Evolutionary conservation across 2,797 vertebrate genomes (phyloP).

Genomic region (Falco concolor): DNA sequence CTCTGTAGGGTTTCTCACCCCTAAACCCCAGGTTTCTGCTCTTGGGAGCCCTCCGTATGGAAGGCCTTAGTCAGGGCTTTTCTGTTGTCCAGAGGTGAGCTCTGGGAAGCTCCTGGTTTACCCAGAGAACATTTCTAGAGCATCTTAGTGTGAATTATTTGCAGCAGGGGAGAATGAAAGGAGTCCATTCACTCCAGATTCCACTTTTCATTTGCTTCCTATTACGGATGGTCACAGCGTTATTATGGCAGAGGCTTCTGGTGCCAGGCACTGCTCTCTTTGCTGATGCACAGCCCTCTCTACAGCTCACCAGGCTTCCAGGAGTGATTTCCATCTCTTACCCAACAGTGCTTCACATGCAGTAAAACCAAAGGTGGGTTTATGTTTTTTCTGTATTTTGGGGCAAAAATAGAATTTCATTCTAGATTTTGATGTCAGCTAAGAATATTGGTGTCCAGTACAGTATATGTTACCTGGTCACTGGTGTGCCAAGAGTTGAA

Average conservation of each 20-base stretch:
- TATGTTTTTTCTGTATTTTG: background rate
- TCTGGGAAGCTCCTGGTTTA: constrained; percentile 29
- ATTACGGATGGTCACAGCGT: background rate
- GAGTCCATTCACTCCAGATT: constrained; percentile 20
- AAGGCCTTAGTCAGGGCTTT: constrained; percentile 55
- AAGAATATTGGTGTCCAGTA: background rate
- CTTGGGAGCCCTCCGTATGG: background rate
- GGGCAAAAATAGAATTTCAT: background rate
- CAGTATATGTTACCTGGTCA: background rate
- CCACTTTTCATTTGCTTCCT: background rate
- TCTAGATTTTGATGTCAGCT: background rate
- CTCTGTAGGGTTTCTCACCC: constrained; percentile 25
- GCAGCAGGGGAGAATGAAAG: constrained; percentile 42
- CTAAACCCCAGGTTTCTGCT: constrained; percentile 29
- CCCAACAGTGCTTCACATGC: background rate
- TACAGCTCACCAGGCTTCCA: background rate
- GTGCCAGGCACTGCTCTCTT: background rate
- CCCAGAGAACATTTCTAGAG: background rate
- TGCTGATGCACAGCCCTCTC: background rate
- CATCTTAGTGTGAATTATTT: background rate
- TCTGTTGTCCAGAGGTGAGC: constrained; percentile 12
- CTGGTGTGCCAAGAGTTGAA: background rate
- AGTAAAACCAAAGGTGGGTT: background rate
- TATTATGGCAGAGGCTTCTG: background rate
- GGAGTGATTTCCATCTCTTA: background rate